These are phyloP conservation scores for Stigmatopora argus DNA, from an alignment of 2,113 vertebrate genomes.

Conservation along the genomic window DNA sequence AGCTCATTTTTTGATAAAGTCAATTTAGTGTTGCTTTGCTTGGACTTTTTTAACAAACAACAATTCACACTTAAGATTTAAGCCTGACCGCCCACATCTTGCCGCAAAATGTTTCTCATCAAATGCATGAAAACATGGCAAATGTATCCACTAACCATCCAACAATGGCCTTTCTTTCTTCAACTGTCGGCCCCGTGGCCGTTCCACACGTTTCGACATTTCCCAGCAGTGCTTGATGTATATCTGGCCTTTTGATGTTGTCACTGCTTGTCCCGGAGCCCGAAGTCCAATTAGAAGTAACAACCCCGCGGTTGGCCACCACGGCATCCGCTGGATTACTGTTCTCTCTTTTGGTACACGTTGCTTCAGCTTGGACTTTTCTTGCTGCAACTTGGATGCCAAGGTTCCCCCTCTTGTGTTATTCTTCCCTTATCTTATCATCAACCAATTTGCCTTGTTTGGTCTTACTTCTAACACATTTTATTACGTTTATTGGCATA, in stretches of 20 bases:
- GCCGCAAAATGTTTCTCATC: not conserved
- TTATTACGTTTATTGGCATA: not conserved
- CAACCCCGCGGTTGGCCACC: slow-evolving; percentile 42
- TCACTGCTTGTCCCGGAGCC: slow-evolving; percentile 59
- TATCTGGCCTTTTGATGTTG: slow-evolving; percentile 80
- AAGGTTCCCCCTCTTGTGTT: slow-evolving; percentile 14
- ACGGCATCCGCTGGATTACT: slow-evolving; percentile 24
- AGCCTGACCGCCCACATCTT: not conserved
- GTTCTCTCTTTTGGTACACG: slow-evolving; percentile 17
- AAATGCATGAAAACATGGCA: slow-evolving; percentile 11
- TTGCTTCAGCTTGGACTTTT: slow-evolving; percentile 23
- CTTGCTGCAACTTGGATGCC: slow-evolving; percentile 15
- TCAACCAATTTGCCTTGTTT: slow-evolving; percentile 17
- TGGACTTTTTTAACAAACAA: not conserved
- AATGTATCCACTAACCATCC: slow-evolving; percentile 17
- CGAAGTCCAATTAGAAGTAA: slow-evolving; percentile 74
- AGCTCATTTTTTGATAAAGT: not conserved
- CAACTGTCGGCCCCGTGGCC: slow-evolving; percentile 26
- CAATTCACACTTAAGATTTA: slow-evolving; percentile 1
- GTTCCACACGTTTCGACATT: slow-evolving; percentile 58
- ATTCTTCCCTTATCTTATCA: slow-evolving; percentile 15
- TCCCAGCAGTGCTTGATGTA: slow-evolving; percentile 70
- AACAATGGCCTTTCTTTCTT: slow-evolving; percentile 17
- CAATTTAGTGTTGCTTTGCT: not conserved
- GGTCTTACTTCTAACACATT: not conserved